Evolutionary conservation across 2,888 invertebrate genomes (phyloP), one percentile per base, ranked within the genome.

Genomic region (Doris montereyensis): DNA sequence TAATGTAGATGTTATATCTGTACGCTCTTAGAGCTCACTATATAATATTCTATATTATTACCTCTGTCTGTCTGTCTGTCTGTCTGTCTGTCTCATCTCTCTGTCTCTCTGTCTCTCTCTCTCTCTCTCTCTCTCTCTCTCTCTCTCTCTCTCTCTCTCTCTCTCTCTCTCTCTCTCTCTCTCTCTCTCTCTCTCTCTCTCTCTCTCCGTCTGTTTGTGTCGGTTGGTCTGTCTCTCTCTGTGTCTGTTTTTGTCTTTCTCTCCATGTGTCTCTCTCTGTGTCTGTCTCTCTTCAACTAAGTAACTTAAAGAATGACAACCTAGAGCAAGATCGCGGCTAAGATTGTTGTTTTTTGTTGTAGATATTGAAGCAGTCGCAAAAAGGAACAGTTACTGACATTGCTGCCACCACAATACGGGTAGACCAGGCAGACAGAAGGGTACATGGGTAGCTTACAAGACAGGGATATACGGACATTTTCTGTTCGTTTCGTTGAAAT

Each of bases 71-170:
- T 75, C 30, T 62, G 24, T 74, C 26, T 74, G 30, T 74, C 26
- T 74, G n/a, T 74, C 2, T 60, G n/a, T 35, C 17, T 41, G 21
- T 26, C 8, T 10, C 67, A 5, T 32, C 26, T 58, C 30, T 32
- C 21, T 57, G 28, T 58, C 26, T 76, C 8, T 24, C 41, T 26
- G 24, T 35, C 28, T 76, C 28, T 67, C 67, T 34, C 30, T 74
- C 58, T 74, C 28, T 74, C 30, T 58, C 58, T 30, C 26, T 41
- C 58, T 58, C 74, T 41, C 28, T 74, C 74, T 58, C 60, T 58
- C 74, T 74, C 60, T 74, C 74, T 74, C 60, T 58, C 57, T 58
- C 58, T 58, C 57, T 58, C 74, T 58, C 58, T 74, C 17, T 74
- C 58, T 60, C 28, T 60, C 58, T 28, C 28, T 60, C 74, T 74